These are phyloP conservation scores for Poecilobothrus nobilitatus DNA, from an alignment of 2,888 invertebrate genomes.

Conservation along the genomic window DNA sequence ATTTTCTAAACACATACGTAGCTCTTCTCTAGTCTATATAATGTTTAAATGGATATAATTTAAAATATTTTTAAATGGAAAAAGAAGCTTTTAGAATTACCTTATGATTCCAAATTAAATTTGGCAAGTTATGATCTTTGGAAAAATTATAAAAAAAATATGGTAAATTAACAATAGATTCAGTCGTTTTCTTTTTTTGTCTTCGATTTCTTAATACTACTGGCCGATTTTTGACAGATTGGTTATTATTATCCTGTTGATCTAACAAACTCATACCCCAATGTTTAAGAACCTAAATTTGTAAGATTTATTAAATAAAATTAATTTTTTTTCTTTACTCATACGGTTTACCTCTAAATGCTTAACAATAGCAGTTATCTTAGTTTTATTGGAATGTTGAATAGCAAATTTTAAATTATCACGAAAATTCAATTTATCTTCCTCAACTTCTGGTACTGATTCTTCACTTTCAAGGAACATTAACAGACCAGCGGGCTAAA, in stretches of 20 bases:
- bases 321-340: no score
- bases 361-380: conserved; percentile 69
- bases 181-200: conserved; percentile 45
- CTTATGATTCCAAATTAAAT: conserved; percentile 98
- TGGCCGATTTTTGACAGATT: conserved; percentile 57
- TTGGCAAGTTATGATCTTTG: conserved; percentile 88
- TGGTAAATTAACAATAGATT: conserved; percentile 48
- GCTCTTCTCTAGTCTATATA: conserved; percentile 82
- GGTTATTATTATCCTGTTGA: conserved; percentile 39
- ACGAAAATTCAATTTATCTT: conserved; percentile 65
- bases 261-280: conserved; percentile 53
- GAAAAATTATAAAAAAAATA: conserved; percentile 93
- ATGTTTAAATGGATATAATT: neutral
- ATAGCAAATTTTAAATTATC: conserved; percentile 94
- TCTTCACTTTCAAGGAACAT: conserved; percentile 83
- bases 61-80: neutral
- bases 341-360: conserved; percentile 59
- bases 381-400: conserved; percentile 60
- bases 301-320: neutral
- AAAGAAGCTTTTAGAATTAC: conserved; percentile 43
- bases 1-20: conserved; percentile 83
- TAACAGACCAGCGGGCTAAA: conserved; percentile 82
- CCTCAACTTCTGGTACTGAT: conserved; percentile 60
- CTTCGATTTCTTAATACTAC: conserved; percentile 85
- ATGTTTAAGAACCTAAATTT: conserved; percentile 47